Conservation (phyloP, 2,113 vertebrate species). For the Corvus cornix region DNA sequence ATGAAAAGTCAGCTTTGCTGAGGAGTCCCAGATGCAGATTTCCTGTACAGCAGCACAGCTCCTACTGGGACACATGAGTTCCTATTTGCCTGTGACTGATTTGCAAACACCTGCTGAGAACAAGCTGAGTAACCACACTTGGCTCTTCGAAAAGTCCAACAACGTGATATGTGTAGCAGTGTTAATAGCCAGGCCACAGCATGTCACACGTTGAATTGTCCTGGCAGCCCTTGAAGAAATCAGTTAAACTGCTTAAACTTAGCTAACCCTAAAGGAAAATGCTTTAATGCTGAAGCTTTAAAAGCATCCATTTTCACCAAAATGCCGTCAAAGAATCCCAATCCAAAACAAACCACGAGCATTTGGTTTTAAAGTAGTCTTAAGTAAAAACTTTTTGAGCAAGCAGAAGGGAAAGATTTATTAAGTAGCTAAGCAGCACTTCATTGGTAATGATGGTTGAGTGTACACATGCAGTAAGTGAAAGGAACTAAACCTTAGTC, state of each 20-base stretch:
- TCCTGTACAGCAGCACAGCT: background rate
- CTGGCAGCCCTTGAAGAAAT: background rate
- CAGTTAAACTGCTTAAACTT: background rate
- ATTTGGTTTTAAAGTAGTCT: background rate
- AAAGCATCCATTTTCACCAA: background rate
- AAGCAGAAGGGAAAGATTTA: background rate
- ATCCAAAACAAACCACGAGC: background rate
- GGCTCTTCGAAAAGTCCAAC: background rate
- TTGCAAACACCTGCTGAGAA: background rate
- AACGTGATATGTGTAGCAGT: accelerated
- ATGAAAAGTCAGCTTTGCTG: background rate
- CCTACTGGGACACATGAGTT: background rate
- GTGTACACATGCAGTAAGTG: background rate
- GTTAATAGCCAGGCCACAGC: background rate
- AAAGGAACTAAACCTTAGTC: background rate
- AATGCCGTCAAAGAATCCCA: background rate
- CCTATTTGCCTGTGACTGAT: too few species aligned
- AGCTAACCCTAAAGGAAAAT: background rate
- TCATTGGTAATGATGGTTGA: background rate
- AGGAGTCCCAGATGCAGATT: background rate
- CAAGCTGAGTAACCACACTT: background rate
- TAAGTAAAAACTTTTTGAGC: background rate
- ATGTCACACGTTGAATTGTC: background rate
- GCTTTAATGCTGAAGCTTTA: background rate
- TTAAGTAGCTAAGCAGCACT: background rate